Base-by-base conservation (phyloP, 2,113 vertebrate species). In the Mesembrinibis cayennensis region DNA sequence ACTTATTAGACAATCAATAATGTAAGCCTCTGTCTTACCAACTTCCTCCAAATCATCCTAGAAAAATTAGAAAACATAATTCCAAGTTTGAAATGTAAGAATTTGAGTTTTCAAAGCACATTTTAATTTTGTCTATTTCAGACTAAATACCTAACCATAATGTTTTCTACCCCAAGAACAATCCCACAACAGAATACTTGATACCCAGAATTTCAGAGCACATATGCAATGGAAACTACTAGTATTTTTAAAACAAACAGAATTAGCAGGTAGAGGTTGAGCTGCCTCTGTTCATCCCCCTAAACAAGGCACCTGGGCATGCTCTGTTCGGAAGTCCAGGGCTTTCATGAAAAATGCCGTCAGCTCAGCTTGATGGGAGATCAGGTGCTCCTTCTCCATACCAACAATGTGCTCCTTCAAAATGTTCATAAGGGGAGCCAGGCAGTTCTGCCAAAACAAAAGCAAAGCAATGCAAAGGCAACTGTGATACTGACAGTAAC, bases 301-400 rank as follows among this genome's bases (percentile, higher is more conserved):
- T 52, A 10, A 12, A 53, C 20, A 55, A 78, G 27, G 45, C 70
- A 99, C 99, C 99, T 98, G 97, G 0, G 98, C 96, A 73, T 99
- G 99, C 32, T 98, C 95, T 29, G 98, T 93, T 56, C 99, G 97
- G 98, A 99, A 99, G 97, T 99, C 98, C 87, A 99, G 97, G 16
- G 99, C 98, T 21, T 98, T 98, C 67, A 99, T 97, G 98, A 99
- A 99, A 97, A 99, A 99, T 2, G 95, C 27, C 6, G 98, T 99
- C 79, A 99, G 98, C 97, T 99, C 99, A 92, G 99, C 97, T 92
- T 99, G 99, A 93, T 99, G 99, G 76, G 98, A 96, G 49, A 83
- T 95, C 19, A 99, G 98, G 87, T 99, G 97, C 3, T 99, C 98
- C 87, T 98, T 99, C 82, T 99, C 99, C 98, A 99, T 99, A 78